These are phyloP conservation scores for Caenorhabditis sp. DNA, from an alignment of 2,888 invertebrate species.

Conservation along the genomic window DNA sequence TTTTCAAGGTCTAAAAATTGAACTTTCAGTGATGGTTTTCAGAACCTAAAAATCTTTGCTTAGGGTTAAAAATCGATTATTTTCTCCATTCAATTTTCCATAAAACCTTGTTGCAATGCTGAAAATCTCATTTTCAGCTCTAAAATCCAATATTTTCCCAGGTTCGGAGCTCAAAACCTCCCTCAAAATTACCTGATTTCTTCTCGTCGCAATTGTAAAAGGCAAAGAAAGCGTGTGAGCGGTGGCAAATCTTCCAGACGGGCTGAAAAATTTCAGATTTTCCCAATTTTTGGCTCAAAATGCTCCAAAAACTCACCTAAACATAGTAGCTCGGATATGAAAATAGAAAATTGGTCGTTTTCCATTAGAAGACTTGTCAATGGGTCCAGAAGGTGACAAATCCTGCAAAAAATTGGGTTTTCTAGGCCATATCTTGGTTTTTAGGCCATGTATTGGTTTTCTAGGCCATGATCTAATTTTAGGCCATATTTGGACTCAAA, in stretches of 20 bases:
- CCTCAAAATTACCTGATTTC: conserved; percentile 53
- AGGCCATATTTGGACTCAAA: too few relatives aligned
- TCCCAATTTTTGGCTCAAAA: too few relatives aligned
- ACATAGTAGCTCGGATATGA: conserved; percentile 67
- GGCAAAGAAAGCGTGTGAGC: conserved; percentile 70
- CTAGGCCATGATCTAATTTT: too few relatives aligned
- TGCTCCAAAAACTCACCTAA: conserved; percentile 18
- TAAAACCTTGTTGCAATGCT: too few relatives aligned
- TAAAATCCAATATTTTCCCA: too few relatives aligned
- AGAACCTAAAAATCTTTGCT: too few relatives aligned
- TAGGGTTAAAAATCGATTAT: too few relatives aligned
- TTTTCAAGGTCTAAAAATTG: too few relatives aligned
- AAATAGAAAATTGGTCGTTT: conserved; percentile 70
- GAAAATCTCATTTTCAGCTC: too few relatives aligned
- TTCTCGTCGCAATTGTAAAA: conserved; percentile 68
- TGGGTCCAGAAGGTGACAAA: conserved; percentile 53
- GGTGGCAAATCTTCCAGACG: conserved; percentile 63
- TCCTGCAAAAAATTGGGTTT: conserved; percentile 38
- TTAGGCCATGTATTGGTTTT: too few relatives aligned
- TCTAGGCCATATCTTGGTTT: background rate
- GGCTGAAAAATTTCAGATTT: conserved; percentile 27
- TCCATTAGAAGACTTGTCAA: conserved; percentile 56
- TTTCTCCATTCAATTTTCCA: too few relatives aligned
- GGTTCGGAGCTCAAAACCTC: conserved; percentile 3
- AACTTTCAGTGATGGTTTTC: too few relatives aligned